Conservation (phyloP, 2,797 vertebrate species). For the Gastrophryne carolinensis region DNA sequence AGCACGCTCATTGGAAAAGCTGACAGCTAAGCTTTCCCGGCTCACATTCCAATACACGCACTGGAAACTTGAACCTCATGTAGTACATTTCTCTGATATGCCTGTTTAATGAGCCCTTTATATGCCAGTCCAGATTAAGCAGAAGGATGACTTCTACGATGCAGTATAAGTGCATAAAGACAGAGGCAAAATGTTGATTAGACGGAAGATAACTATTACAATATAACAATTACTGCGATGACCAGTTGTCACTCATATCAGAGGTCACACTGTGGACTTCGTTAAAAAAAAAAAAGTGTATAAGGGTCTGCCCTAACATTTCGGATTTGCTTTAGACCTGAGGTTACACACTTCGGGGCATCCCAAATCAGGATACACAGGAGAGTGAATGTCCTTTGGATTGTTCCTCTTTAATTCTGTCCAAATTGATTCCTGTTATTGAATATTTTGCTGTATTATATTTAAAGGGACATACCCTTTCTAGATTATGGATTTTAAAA, state of each 20-base stretch:
- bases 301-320: too few species aligned
- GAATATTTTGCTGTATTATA: too few species aligned
- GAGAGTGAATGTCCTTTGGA: too few species aligned
- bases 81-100: not conserved
- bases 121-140: not conserved
- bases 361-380: too few species aligned
- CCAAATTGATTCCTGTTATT: too few species aligned
- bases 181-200: not conserved
- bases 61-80: not conserved
- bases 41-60: not conserved
- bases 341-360: too few species aligned
- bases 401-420: too few species aligned
- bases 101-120: conserved; percentile 21
- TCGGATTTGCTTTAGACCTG: too few species aligned
- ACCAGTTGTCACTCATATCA: not conserved
- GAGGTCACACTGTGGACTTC: conserved; percentile 2
- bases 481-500: too few species aligned
- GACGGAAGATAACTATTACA: not conserved
- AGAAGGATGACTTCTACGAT: not conserved
- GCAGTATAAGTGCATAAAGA: not conserved
- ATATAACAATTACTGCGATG: not conserved
- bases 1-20: not conserved
- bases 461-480: not conserved
- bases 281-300: too few species aligned
- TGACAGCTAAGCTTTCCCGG: conserved; percentile 2